Evolutionary conservation across 2,888 invertebrate species (phyloP).

Genomic region (Tipula helvola): DNA sequence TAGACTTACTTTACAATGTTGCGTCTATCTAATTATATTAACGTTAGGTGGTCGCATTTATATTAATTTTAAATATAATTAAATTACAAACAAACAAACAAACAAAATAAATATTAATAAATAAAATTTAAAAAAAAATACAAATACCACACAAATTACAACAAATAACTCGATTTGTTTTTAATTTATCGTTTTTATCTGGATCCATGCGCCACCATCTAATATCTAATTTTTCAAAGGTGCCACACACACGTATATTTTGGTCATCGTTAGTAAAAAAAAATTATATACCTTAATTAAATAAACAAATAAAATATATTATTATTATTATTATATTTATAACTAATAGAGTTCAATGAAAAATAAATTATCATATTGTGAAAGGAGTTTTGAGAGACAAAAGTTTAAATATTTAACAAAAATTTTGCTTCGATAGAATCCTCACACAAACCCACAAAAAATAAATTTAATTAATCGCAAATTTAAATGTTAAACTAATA

Average conservation of each 20-base stretch:
- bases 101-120: background rate
- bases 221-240: background rate
- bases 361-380: no score
- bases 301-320: background rate
- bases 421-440: background rate
- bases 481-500: background rate
- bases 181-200: background rate
- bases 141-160: background rate
- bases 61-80: slow-evolving; percentile 31
- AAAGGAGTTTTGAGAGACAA: background rate
- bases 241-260: background rate
- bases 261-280: background rate
- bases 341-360: background rate
- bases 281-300: background rate
- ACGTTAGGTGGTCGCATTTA: slow-evolving; percentile 31
- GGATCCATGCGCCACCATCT: background rate
- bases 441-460: no score
- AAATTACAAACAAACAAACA: slow-evolving; percentile 18
- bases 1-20: slow-evolving; percentile 33
- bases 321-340: background rate
- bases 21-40: slow-evolving; percentile 30
- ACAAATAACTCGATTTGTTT: background rate
- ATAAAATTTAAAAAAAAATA: background rate
- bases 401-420: background rate
- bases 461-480: background rate